Base-by-base conservation (phyloP, 35 echinoderm and acorn worm species). In the Acanthaster planci region DNA sequence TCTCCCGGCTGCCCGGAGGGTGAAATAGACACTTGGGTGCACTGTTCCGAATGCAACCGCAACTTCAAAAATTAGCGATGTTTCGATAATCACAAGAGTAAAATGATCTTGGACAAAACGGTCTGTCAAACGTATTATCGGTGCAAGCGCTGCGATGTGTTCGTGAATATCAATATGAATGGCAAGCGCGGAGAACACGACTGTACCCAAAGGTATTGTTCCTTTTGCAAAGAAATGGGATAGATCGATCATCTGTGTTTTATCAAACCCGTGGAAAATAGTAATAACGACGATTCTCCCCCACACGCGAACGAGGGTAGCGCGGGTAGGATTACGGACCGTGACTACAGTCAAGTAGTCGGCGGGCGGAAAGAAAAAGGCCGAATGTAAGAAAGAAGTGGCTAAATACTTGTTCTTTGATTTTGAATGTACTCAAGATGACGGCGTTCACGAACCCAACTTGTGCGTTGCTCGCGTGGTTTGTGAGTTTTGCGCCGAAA, bases 341-440 rank as follows among this genome's bases (percentile, higher is more conserved):
- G 34, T 12, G 36, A 38, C 58, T 50, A 40, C 26, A 19, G 58
- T 15, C 29, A n/a, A 1, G 60, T 75, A 4, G 8, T 10, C 50
- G 67, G 54, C 12, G 22, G 52, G 8, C 75, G n/a, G n/a, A n/a
- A n/a, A 56, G 0, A 8, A 81, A 8, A 67, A 82, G 40, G 37
- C 8, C 2, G 79, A 26, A 15, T 51, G 67, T 14, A 67, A 76
- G 37, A 23, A 30, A 53, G 0, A 52, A 22, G 26, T 78, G 5
- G 29, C 18, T 6, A 83, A 83, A 23, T 95, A 85, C 40, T 55
- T 95, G 14, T 95, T 95, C 51, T 95, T 95, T 53, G 92, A 95
- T 39, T 84, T 95, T 51, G 81, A 95, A 50, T 80, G 84, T 80
- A 75, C 57, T 7, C 90, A 90, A 77, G 94, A 97, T 17, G 35